Conservation (phyloP, 2,113 vertebrate genomes). For the Bufo gargarizans region DNA sequence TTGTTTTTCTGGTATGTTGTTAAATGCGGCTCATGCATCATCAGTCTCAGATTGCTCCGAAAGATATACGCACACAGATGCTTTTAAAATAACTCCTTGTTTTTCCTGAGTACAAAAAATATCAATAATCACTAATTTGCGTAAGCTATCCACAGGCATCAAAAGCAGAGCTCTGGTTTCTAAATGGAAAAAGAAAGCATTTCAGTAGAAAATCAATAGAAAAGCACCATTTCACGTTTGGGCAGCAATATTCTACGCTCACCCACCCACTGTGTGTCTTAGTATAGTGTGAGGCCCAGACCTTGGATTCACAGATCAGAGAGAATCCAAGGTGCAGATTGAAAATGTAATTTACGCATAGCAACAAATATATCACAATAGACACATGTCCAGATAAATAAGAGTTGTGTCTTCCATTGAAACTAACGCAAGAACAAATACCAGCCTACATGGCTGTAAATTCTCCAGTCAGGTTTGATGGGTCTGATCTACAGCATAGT, state of each 20-base stretch:
- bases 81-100: slow-evolving; percentile 59
- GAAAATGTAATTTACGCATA: slow-evolving; percentile 31
- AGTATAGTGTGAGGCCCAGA: slow-evolving; percentile 27
- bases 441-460: not conserved
- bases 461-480: slow-evolving; percentile 6
- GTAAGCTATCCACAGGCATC: slow-evolving; percentile 57
- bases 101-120: slow-evolving; percentile 54
- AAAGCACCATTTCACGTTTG: slow-evolving; percentile 57
- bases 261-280: slow-evolving; percentile 49
- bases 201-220: slow-evolving; percentile 57
- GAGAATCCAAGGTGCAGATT: not conserved
- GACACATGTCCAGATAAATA: slow-evolving; percentile 44
- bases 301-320: slow-evolving; percentile 23
- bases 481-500: slow-evolving; percentile 29
- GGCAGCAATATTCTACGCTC: slow-evolving; percentile 43
- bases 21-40: slow-evolving; percentile 33
- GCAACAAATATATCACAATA: slow-evolving; percentile 37
- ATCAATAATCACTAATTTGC: slow-evolving; percentile 57
- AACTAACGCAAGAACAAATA: slow-evolving; percentile 25
- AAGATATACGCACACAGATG: slow-evolving; percentile 51
- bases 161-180: slow-evolving; percentile 51
- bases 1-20: slow-evolving; percentile 35
- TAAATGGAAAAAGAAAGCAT: slow-evolving; percentile 60
- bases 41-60: slow-evolving; percentile 33
- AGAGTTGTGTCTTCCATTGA: slow-evolving; percentile 15